Base-by-base conservation (phyloP, 2,797 vertebrate genomes). In the Liasis olivaceus region DNA sequence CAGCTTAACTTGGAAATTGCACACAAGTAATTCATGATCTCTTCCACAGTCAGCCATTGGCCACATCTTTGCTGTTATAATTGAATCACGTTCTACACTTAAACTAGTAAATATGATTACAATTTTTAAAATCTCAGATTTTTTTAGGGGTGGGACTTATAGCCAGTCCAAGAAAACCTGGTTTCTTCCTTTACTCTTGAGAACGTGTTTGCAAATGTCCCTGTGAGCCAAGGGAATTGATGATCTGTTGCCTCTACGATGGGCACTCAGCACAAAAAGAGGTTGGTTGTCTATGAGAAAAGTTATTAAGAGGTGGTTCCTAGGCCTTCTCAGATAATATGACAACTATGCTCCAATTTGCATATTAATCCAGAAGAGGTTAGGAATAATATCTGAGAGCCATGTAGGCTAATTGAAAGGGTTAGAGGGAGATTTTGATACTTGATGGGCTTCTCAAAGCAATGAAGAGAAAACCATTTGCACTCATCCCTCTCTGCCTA, bases 351-450 rank as follows among this genome's bases (percentile, higher is more conserved):
- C 42, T 47, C 36, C 72, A 42, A 20, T 47, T 36, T 77, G 36
- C 72, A 77, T 77, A 47, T 77, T 77, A 77, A 77, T 77, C 42
- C 72, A 77, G 72, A 1, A 77, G 17, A 77, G 36, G 72, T 77
- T 72, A 69, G 59, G 14, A 3, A 62, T 89, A 22, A 4, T 51
- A 15, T 31, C 66, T 24, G 59, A 84, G 87, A 84, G 14, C 31
- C 42, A 51, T 17, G 28, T 72, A 85, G 81, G 58, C 91, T 93
- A 89, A 91, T 89, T 94, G 87, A 87, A 93, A n/a, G 47, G 58
- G 36, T 90, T 54, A 36, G 24, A 7, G 14, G 86, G 85, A n/a
- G 26, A 9, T 87, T 87, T 93, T n/a, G 64, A 36, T 28, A 26
- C 63, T 36, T 89, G 89, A 24, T 89, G 24, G 17, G 58, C 47